A percentile compares a stretch with the other conserved stretches of the same genome.
Conservation (phyloP, 2,888 invertebrate species). For the Ormyrus labotus region DNA sequence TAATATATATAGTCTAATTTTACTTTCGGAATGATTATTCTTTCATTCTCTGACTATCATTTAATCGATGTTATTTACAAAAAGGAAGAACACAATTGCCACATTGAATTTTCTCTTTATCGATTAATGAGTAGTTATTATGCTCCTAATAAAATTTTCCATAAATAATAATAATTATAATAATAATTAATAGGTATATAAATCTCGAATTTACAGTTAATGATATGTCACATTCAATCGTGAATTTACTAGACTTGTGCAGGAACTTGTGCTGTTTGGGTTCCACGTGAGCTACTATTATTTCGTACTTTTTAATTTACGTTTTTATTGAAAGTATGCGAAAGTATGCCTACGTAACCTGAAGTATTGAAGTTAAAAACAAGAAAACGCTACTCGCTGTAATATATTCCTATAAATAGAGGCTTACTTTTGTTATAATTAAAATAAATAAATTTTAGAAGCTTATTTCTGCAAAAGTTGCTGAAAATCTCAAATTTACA, state of each 20-base stretch:
- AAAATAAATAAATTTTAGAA: not conserved
- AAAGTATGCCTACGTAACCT: constrained; percentile 14
- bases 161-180: constrained; percentile 50
- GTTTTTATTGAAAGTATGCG: constrained; percentile 10
- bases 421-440: constrained; percentile 15
- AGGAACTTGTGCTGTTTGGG: constrained; percentile 53
- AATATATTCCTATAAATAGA: constrained; percentile 5
- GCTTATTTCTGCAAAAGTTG: too few species aligned
- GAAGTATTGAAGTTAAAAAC: not conserved
- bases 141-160: constrained; percentile 40
- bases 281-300: constrained; percentile 40
- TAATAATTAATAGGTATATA: constrained; percentile 58
- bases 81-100: constrained; percentile 56
- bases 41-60: constrained; percentile 51
- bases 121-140: constrained; percentile 39
- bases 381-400: constrained; percentile 13
- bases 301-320: constrained; percentile 24
- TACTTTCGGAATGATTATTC: constrained; percentile 53
- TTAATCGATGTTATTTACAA: constrained; percentile 52
- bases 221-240: constrained; percentile 58
- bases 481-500: constrained; percentile 15
- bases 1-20: constrained; percentile 52
- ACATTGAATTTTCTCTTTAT: constrained; percentile 47
- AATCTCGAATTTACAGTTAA: constrained; percentile 59
- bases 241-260: constrained; percentile 50